Evolutionary conservation across 2,888 invertebrate genomes (phyloP), one percentile per base, ranked within the genome.

Genomic region (Eupeodes luniger): DNA sequence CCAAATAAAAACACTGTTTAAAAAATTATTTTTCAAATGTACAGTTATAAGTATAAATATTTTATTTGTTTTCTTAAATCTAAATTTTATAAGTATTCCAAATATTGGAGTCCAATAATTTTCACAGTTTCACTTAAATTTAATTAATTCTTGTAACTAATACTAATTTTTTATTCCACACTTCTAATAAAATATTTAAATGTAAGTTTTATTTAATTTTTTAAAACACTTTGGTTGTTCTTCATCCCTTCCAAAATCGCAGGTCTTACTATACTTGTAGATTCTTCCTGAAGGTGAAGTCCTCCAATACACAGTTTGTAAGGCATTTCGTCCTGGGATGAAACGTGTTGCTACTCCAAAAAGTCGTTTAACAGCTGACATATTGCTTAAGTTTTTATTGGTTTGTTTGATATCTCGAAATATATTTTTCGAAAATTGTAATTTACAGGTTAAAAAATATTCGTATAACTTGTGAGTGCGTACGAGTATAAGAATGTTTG

Each of bases 261-360:
- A 80, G 3, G 75, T 85, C 59, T 85, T 85, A 36, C 55, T 76
- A 9, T 80, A 85, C 14, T 85, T 85, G 34, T 80, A 85, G 11
- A 80, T 64, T 55, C 51, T 85, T 16, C 84, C 84, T 0, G 75
- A 11, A 14, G 62, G 27, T 11, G 84, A 51, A 12, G 67, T 27
- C 36, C 84, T 80, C 84, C 84, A 85, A 49, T 80, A 85, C 7
- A 85, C 47, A 0, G 84, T 85, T 64, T 85, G 84, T 19, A 85
- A 11, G 4, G 75, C 80, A 74, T 85, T 85, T 44, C 84, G 62
- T 69, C 75, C 75, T 9, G 84, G 80, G 40, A 85, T 61, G 14
- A 80, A 85, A 6, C 84, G 84, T 36, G 69, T 80, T n/a, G 75
- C 79, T 34, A 76, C 75, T 27, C 80, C 84, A 57, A 80, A 11